Evolutionary conservation across 2,113 vertebrate species (phyloP).

Genomic region (Struthio camelus): DNA sequence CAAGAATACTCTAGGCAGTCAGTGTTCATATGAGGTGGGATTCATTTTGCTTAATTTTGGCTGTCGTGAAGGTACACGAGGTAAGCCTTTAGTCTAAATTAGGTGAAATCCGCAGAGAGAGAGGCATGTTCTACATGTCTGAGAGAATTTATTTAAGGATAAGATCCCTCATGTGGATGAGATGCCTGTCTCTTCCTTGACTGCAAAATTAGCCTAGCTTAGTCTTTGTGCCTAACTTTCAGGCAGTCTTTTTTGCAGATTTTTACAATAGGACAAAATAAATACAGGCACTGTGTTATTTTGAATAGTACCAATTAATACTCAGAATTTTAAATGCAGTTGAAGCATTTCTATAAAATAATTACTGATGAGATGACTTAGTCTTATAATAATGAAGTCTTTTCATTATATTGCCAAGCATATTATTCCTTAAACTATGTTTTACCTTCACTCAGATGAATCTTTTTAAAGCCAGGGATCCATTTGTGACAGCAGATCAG

Average conservation of each 20-base stretch:
- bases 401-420: neutral
- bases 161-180: neutral
- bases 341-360: neutral
- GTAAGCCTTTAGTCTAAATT: neutral
- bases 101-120: neutral
- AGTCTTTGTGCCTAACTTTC: neutral
- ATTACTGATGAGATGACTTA: neutral
- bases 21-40: neutral
- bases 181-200: neutral
- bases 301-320: neutral
- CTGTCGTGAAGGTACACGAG: neutral
- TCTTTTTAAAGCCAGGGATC: neutral
- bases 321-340: neutral
- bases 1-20: neutral
- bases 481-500: neutral
- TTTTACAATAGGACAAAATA: too few relatives aligned
- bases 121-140: neutral
- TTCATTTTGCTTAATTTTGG: neutral
- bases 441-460: neutral
- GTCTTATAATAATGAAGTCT: neutral
- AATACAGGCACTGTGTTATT: neutral
- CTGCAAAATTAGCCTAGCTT: neutral
- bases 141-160: neutral
- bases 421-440: neutral
- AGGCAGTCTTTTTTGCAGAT: neutral